Evolutionary conservation across 2,113 vertebrate genomes (phyloP), one percentile per base, ranked within the genome.

Genomic region (Puffinus mauretanicus): DNA sequence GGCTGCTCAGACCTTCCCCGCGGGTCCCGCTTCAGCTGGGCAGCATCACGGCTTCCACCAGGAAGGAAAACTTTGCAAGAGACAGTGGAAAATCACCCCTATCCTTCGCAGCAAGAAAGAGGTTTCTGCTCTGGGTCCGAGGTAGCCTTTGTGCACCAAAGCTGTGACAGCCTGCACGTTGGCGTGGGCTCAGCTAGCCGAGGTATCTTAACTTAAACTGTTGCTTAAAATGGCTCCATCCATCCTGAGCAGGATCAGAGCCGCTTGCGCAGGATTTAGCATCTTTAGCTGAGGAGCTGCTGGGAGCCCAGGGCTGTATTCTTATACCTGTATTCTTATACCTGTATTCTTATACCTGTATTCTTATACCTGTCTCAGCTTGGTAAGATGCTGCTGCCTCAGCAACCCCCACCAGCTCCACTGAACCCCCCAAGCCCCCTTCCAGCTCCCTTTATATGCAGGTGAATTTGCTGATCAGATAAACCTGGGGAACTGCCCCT

Each of bases 221-320:
- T n/a, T 84, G 62, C 97, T 97, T 97, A 82, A 97, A 97, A 96
- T 76, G 86, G 97, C 96, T 90, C 94, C 88, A 38, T 89, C 76
- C 71, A 22, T 5, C 21, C 87, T 97, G 94, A 97, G 97, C 90
- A 93, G 97, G 97, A 96, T 94, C 96, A 96, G 93, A 57, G 52
- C 77, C 26, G 57, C 85, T 47, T 49, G 88, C 84, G 64, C 26
- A 51, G 96, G 97, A 94, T 97, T 97, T 95, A 88, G 4, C n/a
- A 52, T 34, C 80, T 75, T 96, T 65, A 96, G 83, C 90, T 4
- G 2, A 27, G 71, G 77, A 87, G 82, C 86, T 73, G 40, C 76
- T 19, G 46, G 30, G 38, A 83, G 55, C 6, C 67, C 58, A 1
- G 61, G 61, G 82, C 47, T 84, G 69, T 80, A 60, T 80, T 91